phyloP scores from a whole-genome alignment of 2,113 vertebrate genomes.

The Pomatostomus ruficeps region DNA sequence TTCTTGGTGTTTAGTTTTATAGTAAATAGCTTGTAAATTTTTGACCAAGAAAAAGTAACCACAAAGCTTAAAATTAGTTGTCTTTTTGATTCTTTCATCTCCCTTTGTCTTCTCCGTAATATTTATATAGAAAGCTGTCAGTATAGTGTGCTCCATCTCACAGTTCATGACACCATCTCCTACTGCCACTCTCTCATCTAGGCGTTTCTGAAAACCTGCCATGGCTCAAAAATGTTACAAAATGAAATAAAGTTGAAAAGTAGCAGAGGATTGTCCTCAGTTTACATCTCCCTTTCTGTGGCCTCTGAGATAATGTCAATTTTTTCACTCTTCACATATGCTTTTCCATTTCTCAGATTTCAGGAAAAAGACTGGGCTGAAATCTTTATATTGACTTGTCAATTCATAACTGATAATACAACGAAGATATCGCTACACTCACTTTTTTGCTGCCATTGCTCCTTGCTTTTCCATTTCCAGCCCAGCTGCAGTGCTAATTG shows the following conservation, averaged over 20 bases:
- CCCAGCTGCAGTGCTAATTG: constrained; percentile 1
- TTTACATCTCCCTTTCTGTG: background rate
- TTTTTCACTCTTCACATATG: background rate
- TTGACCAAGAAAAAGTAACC: background rate
- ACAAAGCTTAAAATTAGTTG: background rate
- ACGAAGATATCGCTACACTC: accelerated
- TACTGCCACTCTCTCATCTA: background rate
- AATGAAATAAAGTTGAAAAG: background rate
- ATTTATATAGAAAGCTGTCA: background rate
- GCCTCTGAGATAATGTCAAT: background rate
- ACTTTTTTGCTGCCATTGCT: background rate
- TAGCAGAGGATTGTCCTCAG: background rate
- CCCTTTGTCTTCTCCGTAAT: background rate
- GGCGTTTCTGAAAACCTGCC: background rate
- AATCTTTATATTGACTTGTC: background rate
- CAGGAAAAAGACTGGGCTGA: background rate
- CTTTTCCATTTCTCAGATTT: background rate
- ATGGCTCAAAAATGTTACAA: background rate
- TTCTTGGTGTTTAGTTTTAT: background rate
- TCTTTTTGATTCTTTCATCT: background rate
- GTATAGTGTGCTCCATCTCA: background rate
- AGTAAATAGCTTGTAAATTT: background rate
- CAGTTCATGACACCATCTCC: background rate
- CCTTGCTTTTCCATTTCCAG: background rate
- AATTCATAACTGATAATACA: background rate